A percentile compares a stretch with the other conserved stretches of the same genome.
These are phyloP conservation scores for Ganaspis sp. DNA, from an alignment of 1,140 invertebrate species.

Conservation along the genomic window DNA sequence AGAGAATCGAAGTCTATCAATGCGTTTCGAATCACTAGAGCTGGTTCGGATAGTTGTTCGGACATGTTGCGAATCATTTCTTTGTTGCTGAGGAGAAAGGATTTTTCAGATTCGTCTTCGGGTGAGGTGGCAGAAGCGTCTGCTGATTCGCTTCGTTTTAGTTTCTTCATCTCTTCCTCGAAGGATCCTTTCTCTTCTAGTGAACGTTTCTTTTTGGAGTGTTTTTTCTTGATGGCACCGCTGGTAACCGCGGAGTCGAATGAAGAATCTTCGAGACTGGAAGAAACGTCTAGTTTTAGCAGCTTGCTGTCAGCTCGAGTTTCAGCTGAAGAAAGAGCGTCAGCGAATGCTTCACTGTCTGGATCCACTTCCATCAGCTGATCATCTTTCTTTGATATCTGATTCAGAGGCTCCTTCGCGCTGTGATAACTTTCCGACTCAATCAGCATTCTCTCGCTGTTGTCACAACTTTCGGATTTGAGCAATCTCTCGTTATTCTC, in stretches of 20 bases:
- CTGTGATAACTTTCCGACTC: conserved; percentile 72
- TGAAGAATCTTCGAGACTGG: conserved; percentile 49
- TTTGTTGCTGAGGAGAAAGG: conserved; percentile 54
- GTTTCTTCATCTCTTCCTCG: conserved; percentile 50
- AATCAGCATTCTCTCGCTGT: conserved; percentile 32
- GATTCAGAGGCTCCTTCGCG: conserved; percentile 58
- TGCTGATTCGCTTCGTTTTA: conserved; percentile 44
- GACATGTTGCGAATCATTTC: conserved; percentile 58
- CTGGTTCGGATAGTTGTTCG: conserved; percentile 55
- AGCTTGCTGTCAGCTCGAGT: conserved; percentile 35
- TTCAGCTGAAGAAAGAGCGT: conserved; percentile 66
- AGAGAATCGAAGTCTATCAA: conserved; percentile 63
- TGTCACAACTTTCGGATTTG: conserved; percentile 48
- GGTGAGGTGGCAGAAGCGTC: neutral
- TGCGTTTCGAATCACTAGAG: conserved; percentile 58
- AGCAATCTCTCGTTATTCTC: no score
- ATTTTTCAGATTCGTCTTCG: conserved; percentile 44
- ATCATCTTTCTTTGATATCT: conserved; percentile 41
- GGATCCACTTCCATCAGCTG: conserved; percentile 47
- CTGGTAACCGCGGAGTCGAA: conserved; percentile 54
- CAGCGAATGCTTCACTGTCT: conserved; percentile 70
- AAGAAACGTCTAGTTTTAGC: conserved; percentile 31
- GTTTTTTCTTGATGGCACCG: conserved; percentile 48
- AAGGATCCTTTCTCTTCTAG: conserved; percentile 54
- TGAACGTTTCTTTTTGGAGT: conserved; percentile 53